Evolutionary conservation across 2,113 vertebrate genomes (phyloP), one percentile per base, ranked within the genome.

Genomic region (Apteryx owenii): DNA sequence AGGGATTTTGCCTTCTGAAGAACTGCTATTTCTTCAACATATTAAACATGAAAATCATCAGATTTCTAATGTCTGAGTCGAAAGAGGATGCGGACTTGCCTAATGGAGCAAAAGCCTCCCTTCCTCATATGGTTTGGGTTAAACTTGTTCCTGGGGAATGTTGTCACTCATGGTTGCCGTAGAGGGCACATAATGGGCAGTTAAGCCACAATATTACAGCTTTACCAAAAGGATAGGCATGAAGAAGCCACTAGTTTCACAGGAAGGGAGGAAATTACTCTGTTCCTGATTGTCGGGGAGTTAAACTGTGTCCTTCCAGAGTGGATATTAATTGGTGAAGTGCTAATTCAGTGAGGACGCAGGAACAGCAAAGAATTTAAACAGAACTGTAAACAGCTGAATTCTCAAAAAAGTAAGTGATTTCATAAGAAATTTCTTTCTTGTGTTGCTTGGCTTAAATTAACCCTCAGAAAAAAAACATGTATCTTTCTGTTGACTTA

Each of bases 191-290:
- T 26, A 83, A 85, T 72, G 91, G 65, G 65, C 76, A 81, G 71
- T 81, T 95, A 90, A 97, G 3, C 93, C 95, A 60, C 87, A 72
- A 96, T 56, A 84, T 83, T 90, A 62, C 89, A 95, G 44, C 90
- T 98, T 89, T 91, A 94, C 70, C 86, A 81, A 79, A 88, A 79
- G 94, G 81, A 80, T 28, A 86, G 71, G 75, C 69, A 28, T 93
- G 93, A 97, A 85, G 56, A 86, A 95, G 76, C 83, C 78, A 42
- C 92, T 96, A 86, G 80, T 95, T 94, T 90, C 91, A 89, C 81
- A 78, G 93, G 87, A 95, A 97, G 87, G 85, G 86, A 97, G 96
- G 97, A 97, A 96, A 95, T 92, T 26, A 89, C 81, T 26, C 79
- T 95, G 84, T 97, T 97, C 95, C 96, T 96, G 89, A 29, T 78